Conservation (phyloP, 2,797 vertebrate genomes). For the Pteropus rufus region DNA sequence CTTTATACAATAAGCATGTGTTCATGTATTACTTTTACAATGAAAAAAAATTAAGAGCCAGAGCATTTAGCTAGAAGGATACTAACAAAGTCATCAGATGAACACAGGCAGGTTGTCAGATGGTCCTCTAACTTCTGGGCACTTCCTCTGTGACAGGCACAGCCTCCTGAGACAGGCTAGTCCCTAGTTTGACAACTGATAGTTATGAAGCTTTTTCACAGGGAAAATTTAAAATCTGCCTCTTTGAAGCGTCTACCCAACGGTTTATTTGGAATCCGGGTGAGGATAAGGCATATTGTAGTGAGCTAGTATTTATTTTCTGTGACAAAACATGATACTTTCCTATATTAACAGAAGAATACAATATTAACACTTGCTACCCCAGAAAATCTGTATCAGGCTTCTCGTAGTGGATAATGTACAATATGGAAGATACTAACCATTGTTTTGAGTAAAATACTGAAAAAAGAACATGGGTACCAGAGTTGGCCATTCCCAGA, state of each 20-base stretch:
- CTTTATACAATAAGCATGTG: neutral
- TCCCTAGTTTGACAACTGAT: neutral
- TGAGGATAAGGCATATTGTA: neutral
- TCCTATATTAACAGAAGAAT: neutral
- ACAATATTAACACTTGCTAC: neutral
- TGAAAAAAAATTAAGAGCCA: neutral
- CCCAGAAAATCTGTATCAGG: neutral
- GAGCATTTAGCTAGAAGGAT: neutral
- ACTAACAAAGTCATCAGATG: neutral
- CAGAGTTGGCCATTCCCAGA: neutral
- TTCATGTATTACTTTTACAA: neutral
- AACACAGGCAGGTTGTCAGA: neutral
- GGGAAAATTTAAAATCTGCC: neutral
- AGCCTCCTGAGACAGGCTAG: neutral
- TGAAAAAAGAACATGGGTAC: neutral
- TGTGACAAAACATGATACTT: neutral
- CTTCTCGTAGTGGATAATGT: neutral
- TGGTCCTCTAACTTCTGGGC: neutral
- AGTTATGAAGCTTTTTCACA: neutral
- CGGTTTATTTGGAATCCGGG: neutral
- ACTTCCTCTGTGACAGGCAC: neutral
- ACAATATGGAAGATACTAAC: neutral
- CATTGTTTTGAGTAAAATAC: neutral
- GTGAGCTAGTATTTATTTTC: neutral
- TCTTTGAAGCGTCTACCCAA: neutral